Percentiles rank a stretch among this genome's conserved stretches.
phyloP scores from a whole-genome alignment of 2,888 invertebrate genomes.

The Cybosia mesomella region DNA sequence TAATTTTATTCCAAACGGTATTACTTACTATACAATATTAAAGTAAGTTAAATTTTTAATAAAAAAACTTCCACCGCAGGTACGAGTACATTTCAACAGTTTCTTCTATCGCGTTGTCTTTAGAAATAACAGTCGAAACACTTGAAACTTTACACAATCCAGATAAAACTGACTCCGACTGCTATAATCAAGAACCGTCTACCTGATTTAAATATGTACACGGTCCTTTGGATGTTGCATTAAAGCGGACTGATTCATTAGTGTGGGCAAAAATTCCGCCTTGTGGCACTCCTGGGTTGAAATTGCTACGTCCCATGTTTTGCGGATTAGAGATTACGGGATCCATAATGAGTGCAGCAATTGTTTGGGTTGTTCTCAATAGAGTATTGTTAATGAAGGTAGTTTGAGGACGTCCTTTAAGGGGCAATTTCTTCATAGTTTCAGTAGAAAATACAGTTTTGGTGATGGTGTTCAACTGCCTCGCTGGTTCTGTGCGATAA shows the following conservation, averaged over 20 bases:
- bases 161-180: slow-evolving; percentile 54
- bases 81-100: slow-evolving; percentile 25
- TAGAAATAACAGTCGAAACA: slow-evolving; percentile 50
- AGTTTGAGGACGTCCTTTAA: not conserved
- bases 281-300: slow-evolving; percentile 39
- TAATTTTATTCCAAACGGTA: no score
- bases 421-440: not conserved
- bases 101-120: slow-evolving; percentile 37
- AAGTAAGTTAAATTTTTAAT: not conserved
- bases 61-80: not conserved
- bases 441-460: not conserved
- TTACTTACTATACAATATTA: not conserved
- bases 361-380: slow-evolving; percentile 42
- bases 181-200: slow-evolving; percentile 70
- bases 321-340: slow-evolving; percentile 55
- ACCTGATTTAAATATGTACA: slow-evolving; percentile 77
- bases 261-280: slow-evolving; percentile 51
- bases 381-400: slow-evolving; percentile 29
- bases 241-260: slow-evolving; percentile 70
- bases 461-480: not conserved
- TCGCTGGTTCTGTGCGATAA: not conserved
- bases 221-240: slow-evolving; percentile 55
- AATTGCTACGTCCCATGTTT: slow-evolving; percentile 49
- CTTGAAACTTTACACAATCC: slow-evolving; percentile 55
- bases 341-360: slow-evolving; percentile 50